Conservation (phyloP, 2,888 invertebrate species). For the Ctena decussata region DNA sequence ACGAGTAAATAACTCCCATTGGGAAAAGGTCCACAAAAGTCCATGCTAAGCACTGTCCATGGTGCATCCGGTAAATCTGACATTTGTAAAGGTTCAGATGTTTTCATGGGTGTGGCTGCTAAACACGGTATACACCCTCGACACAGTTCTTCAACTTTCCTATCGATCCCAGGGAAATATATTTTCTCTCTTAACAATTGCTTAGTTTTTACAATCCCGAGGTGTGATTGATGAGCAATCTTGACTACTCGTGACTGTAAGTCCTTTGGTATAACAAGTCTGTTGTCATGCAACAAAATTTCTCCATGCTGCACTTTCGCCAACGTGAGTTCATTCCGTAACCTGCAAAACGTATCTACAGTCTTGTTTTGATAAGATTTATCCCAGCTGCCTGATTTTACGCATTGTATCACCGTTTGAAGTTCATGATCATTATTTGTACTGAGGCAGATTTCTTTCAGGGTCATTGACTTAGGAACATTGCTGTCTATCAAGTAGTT, state of each 20-base stretch:
- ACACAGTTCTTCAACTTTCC: constrained; percentile 39
- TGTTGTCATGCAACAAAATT: constrained; percentile 34
- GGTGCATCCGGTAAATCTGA: constrained; percentile 49
- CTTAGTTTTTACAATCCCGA: constrained; percentile 66
- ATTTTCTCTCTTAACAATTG: constrained; percentile 56
- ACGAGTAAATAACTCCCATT: constrained; percentile 34
- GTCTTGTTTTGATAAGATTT: constrained; percentile 39
- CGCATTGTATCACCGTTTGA: constrained; percentile 46
- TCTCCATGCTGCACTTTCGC: constrained; percentile 33
- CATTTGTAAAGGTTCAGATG: constrained; percentile 57
- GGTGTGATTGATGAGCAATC: constrained; percentile 70
- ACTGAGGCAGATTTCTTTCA: constrained; percentile 63
- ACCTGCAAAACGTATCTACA: constrained; percentile 11
- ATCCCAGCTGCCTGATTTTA: constrained; percentile 46
- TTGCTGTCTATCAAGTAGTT: constrained; percentile 49
- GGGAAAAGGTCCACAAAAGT: constrained; percentile 53
- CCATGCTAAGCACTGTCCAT: constrained; percentile 48
- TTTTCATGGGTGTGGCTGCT: neutral
- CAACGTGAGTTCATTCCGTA: constrained; percentile 54
- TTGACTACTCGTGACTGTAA: constrained; percentile 47
- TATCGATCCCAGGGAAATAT: constrained; percentile 68
- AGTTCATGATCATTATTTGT: constrained; percentile 60
- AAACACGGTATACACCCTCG: constrained; percentile 50
- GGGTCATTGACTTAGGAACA: constrained; percentile 67
- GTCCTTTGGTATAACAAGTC: constrained; percentile 43